phyloP scores from a whole-genome alignment of 1,140 invertebrate species.

The Macrostomum lignano region DNA sequence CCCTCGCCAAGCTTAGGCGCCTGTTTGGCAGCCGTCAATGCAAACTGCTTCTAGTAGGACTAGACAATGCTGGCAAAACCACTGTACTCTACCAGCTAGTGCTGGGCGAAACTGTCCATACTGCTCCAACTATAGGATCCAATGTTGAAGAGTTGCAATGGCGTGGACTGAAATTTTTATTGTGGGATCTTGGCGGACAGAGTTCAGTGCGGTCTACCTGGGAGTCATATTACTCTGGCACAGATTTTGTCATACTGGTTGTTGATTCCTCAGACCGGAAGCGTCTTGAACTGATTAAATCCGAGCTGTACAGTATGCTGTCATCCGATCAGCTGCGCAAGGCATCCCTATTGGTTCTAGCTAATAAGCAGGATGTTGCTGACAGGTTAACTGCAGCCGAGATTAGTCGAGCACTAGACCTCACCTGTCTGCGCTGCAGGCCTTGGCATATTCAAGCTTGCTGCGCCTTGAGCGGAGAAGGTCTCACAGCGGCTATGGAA shows the following conservation, averaged over 20 bases:
- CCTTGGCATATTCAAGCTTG: too few relatives aligned
- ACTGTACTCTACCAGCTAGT: constrained; percentile 98
- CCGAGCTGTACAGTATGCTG: constrained; percentile 73
- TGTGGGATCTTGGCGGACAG: constrained; percentile 83
- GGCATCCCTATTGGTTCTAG: too few relatives aligned
- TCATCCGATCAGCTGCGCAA: too few relatives aligned
- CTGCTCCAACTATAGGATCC: constrained; percentile 83
- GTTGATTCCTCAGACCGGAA: constrained; percentile 83
- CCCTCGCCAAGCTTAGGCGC: too few relatives aligned
- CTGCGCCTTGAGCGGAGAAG: too few relatives aligned
- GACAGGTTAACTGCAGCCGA: too few relatives aligned
- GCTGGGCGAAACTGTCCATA: constrained; percentile 92
- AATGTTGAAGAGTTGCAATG: constrained; percentile 94
- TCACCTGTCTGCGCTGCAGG: too few relatives aligned
- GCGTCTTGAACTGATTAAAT: constrained; percentile 54
- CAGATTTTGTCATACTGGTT: constrained; percentile 83
- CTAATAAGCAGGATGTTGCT: too few relatives aligned
- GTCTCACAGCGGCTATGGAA: too few relatives aligned
- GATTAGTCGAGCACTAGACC: too few relatives aligned
- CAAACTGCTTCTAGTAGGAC: constrained; percentile 77
- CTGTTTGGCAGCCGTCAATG: too few relatives aligned
- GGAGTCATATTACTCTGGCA: constrained; percentile 92
- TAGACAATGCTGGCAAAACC: constrained; percentile 98
- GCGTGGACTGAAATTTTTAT: constrained; percentile 83
- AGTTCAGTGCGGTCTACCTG: constrained; percentile 70